Evolutionary conservation across 1,140 invertebrate species (phyloP), one percentile per base, ranked within the genome.

Genomic region (Brachionus rubens): DNA sequence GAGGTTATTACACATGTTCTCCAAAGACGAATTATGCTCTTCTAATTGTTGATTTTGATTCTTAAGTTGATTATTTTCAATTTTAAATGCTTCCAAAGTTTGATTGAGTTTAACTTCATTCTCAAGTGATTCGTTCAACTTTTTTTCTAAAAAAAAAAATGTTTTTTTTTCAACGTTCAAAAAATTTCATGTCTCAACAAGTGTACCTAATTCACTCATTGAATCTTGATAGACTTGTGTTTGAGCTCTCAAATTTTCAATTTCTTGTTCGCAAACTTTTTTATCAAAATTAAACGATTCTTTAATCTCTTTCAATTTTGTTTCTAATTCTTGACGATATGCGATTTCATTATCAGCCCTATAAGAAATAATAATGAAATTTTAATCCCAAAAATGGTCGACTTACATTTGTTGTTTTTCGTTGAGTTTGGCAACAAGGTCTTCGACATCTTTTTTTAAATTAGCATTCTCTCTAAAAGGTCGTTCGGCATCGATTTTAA

Each of bases 271-370:
- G 30, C 21, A 40, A 21, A 72, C 33, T 50, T 54, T 48, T 48
- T 54, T 48, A 16, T 72, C 68, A 72, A 72, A 72, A 21, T 12
- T n/a, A 21, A 21, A 50, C 24, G 68, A 72, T 36, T 72, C 68
- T 19, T 28, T 19, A n/a, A 72, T 2, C 41, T 72, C 68, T 50
- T 72, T 72, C 2, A 72, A 26, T 36, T 54, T 48, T 14, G 9
- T 40, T 21, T 72, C 68, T 40, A 54, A 48, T 41, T 54, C 40
- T 48, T 54, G 68, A 12, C 68, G 24, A 52, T 48, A 48, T 10
- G 26, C n/a, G 3, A 72, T 72, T 50, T 72, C 68, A 21, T 48
- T 72, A 12, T 72, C 68, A 5, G 33, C 21, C 6, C 68, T 72
- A 50, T 14, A 33, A 70, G 2, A 1, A 68, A 33, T 30, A 28